Percentiles rank a stretch among this genome's conserved stretches.
These are phyloP conservation scores for Myiopsitta monachus DNA, from an alignment of 2,113 vertebrate species.

Conservation along the genomic window DNA sequence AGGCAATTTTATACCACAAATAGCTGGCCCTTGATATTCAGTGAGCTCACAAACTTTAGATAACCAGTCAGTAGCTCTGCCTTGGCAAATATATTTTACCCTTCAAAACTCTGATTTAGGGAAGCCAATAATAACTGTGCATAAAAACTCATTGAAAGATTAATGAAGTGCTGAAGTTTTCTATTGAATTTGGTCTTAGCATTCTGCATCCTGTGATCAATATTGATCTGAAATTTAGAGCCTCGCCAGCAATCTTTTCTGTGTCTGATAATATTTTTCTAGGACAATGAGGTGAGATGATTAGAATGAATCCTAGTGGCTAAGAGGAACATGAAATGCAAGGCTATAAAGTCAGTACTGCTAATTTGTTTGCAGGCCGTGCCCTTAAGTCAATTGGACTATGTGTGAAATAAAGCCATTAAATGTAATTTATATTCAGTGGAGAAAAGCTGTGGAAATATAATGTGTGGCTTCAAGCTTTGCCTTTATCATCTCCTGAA, in stretches of 20 bases:
- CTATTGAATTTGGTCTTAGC: not conserved
- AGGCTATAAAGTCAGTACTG: slow-evolving; percentile 12
- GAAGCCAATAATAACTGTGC: not conserved
- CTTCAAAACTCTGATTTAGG: not conserved
- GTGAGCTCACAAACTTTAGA: not conserved
- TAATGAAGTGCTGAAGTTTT: slow-evolving; percentile 11
- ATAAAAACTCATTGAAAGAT: not conserved
- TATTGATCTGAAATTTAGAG: slow-evolving; percentile 41
- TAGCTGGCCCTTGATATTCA: not conserved
- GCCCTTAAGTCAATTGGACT: slow-evolving; percentile 34
- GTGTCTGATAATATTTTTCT: slow-evolving; percentile 43
- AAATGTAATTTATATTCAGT: slow-evolving; percentile 50
- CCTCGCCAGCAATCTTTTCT: not conserved
- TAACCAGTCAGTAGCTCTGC: not conserved
- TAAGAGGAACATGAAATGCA: slow-evolving; percentile 14
- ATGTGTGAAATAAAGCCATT: slow-evolving; percentile 53
- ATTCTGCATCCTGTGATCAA: slow-evolving; percentile 4
- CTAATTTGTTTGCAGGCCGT: slow-evolving; percentile 47
- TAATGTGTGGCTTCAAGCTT: slow-evolving; percentile 39
- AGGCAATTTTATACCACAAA: not conserved
- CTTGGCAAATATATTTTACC: not conserved
- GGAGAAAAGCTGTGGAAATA: slow-evolving; percentile 13
- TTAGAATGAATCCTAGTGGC: slow-evolving; percentile 44
- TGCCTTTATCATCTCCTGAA: slow-evolving; percentile 37
- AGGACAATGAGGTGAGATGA: slow-evolving; percentile 49